Conservation (phyloP, 2,113 vertebrate genomes). For the Heterotilapia buettikoferi region DNA sequence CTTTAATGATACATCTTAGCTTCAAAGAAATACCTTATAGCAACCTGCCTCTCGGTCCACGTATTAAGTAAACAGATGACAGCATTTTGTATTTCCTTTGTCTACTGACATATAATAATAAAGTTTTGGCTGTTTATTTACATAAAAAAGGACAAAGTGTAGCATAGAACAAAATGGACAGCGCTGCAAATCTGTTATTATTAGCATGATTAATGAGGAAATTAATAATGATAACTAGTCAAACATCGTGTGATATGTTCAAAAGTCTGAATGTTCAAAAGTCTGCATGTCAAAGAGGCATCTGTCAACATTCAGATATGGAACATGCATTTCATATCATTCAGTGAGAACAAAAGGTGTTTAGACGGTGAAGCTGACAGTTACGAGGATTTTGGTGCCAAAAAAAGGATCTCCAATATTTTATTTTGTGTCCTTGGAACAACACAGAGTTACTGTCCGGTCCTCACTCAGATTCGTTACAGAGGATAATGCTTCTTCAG, state of each 20-base stretch:
- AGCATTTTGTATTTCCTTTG: not conserved
- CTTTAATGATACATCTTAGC: not conserved
- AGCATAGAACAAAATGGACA: not conserved
- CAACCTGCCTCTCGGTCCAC: not conserved
- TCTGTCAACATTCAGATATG: not conserved
- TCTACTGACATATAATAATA: not conserved
- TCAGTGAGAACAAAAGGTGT: not conserved
- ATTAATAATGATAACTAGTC: not conserved
- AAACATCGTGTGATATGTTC: not conserved
- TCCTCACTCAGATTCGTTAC: not conserved
- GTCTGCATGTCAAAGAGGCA: no score
- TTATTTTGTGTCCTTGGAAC: not conserved
- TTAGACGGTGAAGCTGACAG: rapidly evolving
- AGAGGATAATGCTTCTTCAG: not conserved
- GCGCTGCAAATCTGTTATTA: not conserved
- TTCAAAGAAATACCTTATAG: not conserved
- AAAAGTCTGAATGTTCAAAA: no score
- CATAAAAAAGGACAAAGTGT: not conserved
- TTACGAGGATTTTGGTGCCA: not conserved
- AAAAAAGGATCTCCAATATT: not conserved
- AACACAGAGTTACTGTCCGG: not conserved
- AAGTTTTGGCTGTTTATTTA: not conserved
- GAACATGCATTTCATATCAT: not conserved
- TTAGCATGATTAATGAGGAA: not conserved
- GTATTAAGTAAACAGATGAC: not conserved